These are phyloP conservation scores for Anguilla rostrata DNA, from an alignment of 2,113 vertebrate genomes.

Conservation along the genomic window DNA sequence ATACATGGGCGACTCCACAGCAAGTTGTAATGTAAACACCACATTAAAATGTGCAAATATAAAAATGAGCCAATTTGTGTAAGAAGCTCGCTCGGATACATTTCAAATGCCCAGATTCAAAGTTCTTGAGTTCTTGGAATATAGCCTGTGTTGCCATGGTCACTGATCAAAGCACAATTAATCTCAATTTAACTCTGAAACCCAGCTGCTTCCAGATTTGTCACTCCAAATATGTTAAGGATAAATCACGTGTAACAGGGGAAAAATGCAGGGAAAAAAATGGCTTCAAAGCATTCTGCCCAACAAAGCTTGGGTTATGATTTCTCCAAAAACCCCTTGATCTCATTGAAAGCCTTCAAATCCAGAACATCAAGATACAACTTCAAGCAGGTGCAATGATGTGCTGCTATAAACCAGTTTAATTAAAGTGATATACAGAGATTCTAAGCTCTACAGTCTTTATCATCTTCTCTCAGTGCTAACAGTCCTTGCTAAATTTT, in stretches of 20 bases:
- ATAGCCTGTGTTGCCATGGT: neutral
- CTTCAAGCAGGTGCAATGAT: neutral
- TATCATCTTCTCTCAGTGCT: neutral
- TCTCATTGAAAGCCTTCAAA: neutral
- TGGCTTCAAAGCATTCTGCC: neutral
- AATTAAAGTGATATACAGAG: too few species aligned
- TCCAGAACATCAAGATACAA: neutral
- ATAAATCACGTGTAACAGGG: neutral
- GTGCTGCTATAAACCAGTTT: neutral
- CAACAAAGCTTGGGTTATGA: neutral
- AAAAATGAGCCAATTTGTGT: neutral
- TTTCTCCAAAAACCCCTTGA: neutral
- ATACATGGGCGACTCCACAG: neutral
- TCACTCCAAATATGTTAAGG: neutral
- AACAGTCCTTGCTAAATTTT: neutral
- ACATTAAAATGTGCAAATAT: neutral
- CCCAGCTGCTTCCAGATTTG: neutral
- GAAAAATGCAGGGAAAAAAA: neutral
- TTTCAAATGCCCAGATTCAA: neutral
- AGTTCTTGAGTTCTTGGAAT: neutral
- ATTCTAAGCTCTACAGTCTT: neutral
- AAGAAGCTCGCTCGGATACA: neutral
- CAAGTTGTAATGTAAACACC: neutral
- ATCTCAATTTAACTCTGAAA: neutral
- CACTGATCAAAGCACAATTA: conserved; percentile 9